Conservation (phyloP, 2,888 invertebrate species). For the Rhingia rostrata region DNA sequence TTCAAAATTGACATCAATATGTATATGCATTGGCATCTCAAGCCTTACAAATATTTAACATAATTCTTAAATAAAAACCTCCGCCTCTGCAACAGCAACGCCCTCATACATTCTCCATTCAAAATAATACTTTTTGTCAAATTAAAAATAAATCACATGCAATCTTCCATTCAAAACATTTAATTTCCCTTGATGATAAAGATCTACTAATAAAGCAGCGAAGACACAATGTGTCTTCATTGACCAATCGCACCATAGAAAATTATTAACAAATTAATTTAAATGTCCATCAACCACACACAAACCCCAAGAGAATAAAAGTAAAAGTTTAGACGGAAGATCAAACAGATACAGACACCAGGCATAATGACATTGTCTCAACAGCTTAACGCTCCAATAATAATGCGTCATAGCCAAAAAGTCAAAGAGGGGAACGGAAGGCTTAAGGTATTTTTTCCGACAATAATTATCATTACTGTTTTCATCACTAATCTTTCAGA, state of each 20-base stretch:
- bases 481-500: conserved; percentile 26
- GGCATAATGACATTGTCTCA: conserved; percentile 1
- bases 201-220: conserved; percentile 13
- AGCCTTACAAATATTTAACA: too few species aligned
- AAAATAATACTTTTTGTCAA: not conserved
- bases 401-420: not conserved
- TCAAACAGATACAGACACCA: conserved; percentile 9
- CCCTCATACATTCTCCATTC: not conserved
- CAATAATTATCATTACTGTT: conserved; percentile 22
- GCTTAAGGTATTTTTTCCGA: not conserved
- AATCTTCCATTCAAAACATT: conserved; percentile 7
- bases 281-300: conserved; percentile 38
- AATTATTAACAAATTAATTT: conserved; percentile 41
- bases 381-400: conserved; percentile 8
- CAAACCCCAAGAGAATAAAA: conserved; percentile 18
- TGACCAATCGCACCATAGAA: conserved; percentile 1
- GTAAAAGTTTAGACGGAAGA: conserved; percentile 39
- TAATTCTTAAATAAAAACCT: too few species aligned
- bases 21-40: too few species aligned
- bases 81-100: not conserved
- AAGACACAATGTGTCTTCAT: conserved; percentile 30
- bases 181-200: conserved; percentile 9
- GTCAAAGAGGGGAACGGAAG: not conserved
- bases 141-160: conserved; percentile 9
- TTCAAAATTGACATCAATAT: too few species aligned